Percentiles rank a stretch among this genome's conserved stretches.
Evolutionary conservation across 2,797 vertebrate species (phyloP).

Genomic region (Stomatorhinus walkeri): DNA sequence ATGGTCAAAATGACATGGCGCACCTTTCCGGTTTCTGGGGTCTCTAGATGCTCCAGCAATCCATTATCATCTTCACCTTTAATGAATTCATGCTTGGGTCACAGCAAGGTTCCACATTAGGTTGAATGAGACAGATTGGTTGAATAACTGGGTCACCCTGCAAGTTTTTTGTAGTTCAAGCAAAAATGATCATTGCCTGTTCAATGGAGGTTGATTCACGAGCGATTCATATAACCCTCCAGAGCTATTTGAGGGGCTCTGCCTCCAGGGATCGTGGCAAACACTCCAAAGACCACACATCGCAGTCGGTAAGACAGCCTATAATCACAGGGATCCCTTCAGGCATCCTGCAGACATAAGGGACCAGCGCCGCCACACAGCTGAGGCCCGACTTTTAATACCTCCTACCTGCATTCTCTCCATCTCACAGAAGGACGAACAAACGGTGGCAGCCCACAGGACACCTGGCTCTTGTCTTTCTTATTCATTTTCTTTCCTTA

Average conservation of each 20-base stretch:
- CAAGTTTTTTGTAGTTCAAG: neutral
- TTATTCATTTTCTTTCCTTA: neutral
- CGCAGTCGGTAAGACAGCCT: neutral
- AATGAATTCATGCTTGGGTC: neutral
- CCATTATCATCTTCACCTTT: neutral
- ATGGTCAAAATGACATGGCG: neutral
- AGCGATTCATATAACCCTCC: neutral
- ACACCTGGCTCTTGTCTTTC: constrained; percentile 24
- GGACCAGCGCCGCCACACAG: no score
- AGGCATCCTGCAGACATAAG: neutral
- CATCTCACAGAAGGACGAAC: constrained; percentile 32
- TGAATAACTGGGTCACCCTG: neutral
- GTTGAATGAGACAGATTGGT: neutral
- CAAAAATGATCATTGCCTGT: neutral
- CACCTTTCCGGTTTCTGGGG: neutral
- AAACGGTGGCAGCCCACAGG: constrained; percentile 21
- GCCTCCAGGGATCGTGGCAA: neutral
- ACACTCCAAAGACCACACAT: neutral
- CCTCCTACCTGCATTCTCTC: constrained; percentile 20
- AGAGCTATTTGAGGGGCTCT: neutral
- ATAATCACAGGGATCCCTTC: neutral
- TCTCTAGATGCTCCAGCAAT: neutral
- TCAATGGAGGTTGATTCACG: neutral
- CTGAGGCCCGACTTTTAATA: neutral
- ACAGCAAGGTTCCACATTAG: neutral